Percentiles rank a stretch among this genome's conserved stretches.
These are phyloP conservation scores for Alosa alosa DNA, from an alignment of 2,113 vertebrate species.

Conservation along the genomic window DNA sequence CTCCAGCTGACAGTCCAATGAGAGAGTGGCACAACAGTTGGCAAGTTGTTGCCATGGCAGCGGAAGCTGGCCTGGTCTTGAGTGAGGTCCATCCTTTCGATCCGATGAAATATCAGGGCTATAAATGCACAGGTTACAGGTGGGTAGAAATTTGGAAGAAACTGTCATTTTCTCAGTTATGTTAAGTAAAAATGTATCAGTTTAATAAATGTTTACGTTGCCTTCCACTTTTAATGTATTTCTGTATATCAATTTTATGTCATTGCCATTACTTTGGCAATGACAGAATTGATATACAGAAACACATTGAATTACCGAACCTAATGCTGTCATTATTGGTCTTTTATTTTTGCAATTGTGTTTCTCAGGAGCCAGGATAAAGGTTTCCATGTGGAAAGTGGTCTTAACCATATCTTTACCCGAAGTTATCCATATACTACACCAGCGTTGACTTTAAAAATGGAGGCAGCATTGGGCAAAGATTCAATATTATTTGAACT, in stretches of 20 bases:
- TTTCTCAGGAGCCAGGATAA: constrained; percentile 89
- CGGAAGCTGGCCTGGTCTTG: constrained; percentile 82
- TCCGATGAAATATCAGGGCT: constrained; percentile 69
- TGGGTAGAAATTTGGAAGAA: constrained; percentile 54
- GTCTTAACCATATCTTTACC: constrained; percentile 85
- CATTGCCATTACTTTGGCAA: too few relatives aligned
- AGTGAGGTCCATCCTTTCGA: constrained; percentile 77
- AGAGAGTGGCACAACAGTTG: constrained; percentile 98
- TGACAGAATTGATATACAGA: too few relatives aligned
- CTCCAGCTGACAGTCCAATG: constrained; percentile 80
- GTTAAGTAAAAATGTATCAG: background rate
- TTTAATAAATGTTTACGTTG: background rate
- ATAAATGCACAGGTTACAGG: constrained; percentile 94
- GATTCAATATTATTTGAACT: constrained; percentile 70
- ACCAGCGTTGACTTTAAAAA: constrained; percentile 51
- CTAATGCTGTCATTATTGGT: background rate
- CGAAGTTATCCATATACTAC: constrained; percentile 65
- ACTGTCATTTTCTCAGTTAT: background rate
- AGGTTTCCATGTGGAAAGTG: constrained; percentile 82
- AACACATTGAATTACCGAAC: background rate
- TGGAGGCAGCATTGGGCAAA: constrained; percentile 65
- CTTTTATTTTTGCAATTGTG: background rate
- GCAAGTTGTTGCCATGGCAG: constrained; percentile 90
- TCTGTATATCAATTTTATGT: too few relatives aligned
- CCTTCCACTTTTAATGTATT: background rate